Conservation (phyloP, 2,797 vertebrate genomes). For the Carduelis carduelis region DNA sequence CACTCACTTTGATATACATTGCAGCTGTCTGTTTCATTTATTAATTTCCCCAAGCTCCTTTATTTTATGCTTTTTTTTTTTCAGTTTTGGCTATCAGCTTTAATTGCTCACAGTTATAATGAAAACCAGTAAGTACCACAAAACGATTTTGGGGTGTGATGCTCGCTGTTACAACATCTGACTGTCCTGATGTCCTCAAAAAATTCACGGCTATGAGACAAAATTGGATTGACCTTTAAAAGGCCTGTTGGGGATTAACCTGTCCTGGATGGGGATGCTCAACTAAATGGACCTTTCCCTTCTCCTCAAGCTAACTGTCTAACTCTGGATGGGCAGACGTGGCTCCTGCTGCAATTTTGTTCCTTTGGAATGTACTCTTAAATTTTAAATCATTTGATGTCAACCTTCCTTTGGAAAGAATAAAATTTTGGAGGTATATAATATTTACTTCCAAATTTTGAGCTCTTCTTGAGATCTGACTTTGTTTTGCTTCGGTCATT, state of each 20-base stretch:
- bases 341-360: not conserved
- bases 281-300: not conserved
- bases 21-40: not conserved
- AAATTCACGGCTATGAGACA: not conserved
- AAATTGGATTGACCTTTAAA: not conserved
- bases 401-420: not conserved
- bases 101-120: not conserved
- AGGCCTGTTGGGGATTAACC: not conserved
- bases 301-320: not conserved
- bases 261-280: not conserved
- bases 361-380: not conserved
- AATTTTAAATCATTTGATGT: not conserved
- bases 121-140: not conserved
- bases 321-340: not conserved
- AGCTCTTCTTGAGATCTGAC: not conserved
- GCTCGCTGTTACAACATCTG: rapidly evolving
- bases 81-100: not conserved
- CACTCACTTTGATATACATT: not conserved
- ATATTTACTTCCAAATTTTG: not conserved
- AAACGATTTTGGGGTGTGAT: not conserved
- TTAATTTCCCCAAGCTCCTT: not conserved
- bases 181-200: not conserved
- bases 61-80: not conserved
- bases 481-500: not conserved
- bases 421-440: not conserved